phyloP scores from a whole-genome alignment of 1,140 invertebrate genomes.

The Rhizoglyphus robini region DNA sequence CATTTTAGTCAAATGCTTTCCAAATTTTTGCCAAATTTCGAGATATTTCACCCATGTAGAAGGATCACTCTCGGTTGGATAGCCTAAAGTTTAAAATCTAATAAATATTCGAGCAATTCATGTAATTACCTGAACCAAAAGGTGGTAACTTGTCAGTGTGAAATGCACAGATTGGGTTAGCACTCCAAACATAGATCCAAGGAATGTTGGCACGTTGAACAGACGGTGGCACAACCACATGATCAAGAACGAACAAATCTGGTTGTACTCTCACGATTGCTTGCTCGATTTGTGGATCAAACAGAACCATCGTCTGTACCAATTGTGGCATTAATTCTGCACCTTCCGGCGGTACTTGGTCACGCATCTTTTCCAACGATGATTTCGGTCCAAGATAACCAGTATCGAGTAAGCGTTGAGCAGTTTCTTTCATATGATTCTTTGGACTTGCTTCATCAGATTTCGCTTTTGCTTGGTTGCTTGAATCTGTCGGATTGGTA shows the following conservation, averaged over 20 bases:
- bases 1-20: not conserved
- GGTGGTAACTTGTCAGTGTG: not conserved
- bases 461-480: not conserved
- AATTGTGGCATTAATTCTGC: not conserved
- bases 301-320: no score
- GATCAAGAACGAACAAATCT: conserved; percentile 12
- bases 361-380: not conserved
- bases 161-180: not conserved
- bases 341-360: not conserved
- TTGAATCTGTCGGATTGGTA: not conserved
- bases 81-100: not conserved
- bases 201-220: conserved; percentile 2
- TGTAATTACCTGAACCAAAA: not conserved
- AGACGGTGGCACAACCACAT: not conserved
- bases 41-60: not conserved
- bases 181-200: conserved; percentile 4
- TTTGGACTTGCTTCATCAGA: not conserved
- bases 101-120: not conserved
- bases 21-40: not conserved
- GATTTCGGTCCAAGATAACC: not conserved
- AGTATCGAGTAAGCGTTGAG: not conserved
- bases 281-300: no score
- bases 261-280: conserved; percentile 1
- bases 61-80: no score
- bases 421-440: not conserved